phyloP scores from a whole-genome alignment of 1,140 invertebrate species.

The Ridgeia piscesae region DNA sequence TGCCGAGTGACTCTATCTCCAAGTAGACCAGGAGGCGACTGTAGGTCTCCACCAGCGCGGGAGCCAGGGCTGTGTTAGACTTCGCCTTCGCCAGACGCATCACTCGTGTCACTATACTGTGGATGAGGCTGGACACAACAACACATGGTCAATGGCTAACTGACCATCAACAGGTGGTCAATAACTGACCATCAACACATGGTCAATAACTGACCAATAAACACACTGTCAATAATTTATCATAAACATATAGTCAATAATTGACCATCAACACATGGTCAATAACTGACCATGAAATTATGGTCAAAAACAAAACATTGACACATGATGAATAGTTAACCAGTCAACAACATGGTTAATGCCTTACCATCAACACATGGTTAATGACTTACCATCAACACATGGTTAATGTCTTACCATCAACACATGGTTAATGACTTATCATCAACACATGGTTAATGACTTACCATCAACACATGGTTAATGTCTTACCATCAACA shows the following conservation, averaged over 20 bases:
- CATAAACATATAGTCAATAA: not conserved
- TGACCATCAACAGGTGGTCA: not conserved
- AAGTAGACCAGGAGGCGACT: constrained; percentile 89
- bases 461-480: no score
- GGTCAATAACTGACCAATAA: not conserved
- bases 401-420: no score
- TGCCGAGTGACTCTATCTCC: constrained; percentile 94
- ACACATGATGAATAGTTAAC: not conserved
- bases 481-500: no score
- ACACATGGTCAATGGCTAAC: not conserved
- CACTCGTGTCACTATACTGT: constrained; percentile 86
- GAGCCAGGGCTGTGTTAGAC: constrained; percentile 74
- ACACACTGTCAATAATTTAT: not conserved
- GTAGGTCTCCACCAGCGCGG: constrained; percentile 93
- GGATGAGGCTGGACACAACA: constrained; percentile 71
- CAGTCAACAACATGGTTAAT: no score
- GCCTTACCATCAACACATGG: no score
- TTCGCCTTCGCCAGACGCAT: constrained; percentile 86
- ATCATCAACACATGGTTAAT: no score
- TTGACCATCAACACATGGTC: not conserved
- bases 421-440: no score
- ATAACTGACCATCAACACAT: not conserved
- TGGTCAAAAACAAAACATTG: not conserved
- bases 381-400: no score
- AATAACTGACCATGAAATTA: not conserved